These are phyloP conservation scores for Chrysemys picta DNA, from an alignment of 2,113 vertebrate genomes.

Conservation along the genomic window DNA sequence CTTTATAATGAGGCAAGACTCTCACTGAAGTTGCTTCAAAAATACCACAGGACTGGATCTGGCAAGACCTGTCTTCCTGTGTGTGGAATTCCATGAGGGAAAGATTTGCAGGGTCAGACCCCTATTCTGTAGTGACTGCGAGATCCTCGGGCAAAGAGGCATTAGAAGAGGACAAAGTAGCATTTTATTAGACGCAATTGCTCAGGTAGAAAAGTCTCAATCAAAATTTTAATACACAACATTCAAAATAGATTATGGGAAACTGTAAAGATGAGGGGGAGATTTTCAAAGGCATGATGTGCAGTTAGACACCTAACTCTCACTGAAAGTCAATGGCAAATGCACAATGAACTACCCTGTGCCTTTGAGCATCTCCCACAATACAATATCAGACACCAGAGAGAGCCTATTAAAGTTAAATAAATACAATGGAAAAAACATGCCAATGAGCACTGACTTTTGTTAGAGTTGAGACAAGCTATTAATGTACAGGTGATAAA, in stretches of 20 bases:
- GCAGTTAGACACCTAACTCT: neutral
- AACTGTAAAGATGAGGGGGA: neutral
- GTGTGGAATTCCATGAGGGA: neutral
- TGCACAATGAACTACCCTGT: neutral
- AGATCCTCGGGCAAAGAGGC: neutral
- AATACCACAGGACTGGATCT: neutral
- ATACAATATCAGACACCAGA: neutral
- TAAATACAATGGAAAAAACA: neutral
- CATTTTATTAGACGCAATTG: neutral
- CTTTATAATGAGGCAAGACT: neutral
- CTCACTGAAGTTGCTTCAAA: neutral
- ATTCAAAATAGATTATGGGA: neutral
- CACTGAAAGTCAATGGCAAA: neutral
- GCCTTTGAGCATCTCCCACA: neutral
- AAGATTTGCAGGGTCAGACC: neutral
- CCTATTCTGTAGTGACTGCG: neutral
- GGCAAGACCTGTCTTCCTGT: neutral
- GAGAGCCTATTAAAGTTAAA: neutral
- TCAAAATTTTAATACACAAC: neutral
- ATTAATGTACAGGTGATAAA: neutral
- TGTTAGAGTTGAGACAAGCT: neutral
- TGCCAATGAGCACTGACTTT: neutral
- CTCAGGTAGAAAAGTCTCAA: neutral
- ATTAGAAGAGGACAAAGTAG: neutral
- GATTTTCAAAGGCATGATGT: neutral